Evolutionary conservation across 2,888 invertebrate genomes (phyloP), one percentile per base, ranked within the genome.

Genomic region (Polyommatus icarus): DNA sequence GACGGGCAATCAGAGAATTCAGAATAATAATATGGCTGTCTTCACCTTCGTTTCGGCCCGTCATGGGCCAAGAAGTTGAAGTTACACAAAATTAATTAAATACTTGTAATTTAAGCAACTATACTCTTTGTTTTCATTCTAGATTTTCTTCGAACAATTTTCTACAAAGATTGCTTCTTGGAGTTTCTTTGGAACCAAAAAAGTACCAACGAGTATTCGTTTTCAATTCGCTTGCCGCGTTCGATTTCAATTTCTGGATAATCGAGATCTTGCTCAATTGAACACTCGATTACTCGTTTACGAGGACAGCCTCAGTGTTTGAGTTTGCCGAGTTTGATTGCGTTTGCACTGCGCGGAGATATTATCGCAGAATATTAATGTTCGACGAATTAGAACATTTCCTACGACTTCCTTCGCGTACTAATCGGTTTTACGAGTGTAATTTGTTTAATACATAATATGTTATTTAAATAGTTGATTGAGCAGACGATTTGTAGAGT

Each of bases 221-320:
- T 91, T 89, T 88, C 91, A 86, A 90, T 91, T 89, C 88, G 82
- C 85, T 84, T 84, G 87, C 87, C 88, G 88, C 89, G 87, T 90
- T 90, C 90, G 88, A 90, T 91, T 92, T 89, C 90, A 90, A 91
- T 92, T 90, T 89, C 90, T 88, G 89, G 87, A 92, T 92, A 92
- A 92, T 92, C 90, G 90, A 91, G 91, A 91, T 90, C 90, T 91
- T 92, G 90, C 90, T 92, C 93, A 93, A 93, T 92, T 92, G 93
- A 92, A 91, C 90, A 91, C 89, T 90, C 91, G 91, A 92, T 91
- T 90, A 91, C 90, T 91, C 91, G 91, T 90, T 92, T 91, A 91
- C 89, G 88, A 86, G 87, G 88, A 90, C 89, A 88, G 87, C 87
- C 86, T 86, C 88, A 87, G 86, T 91, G 89, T 91, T 90, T 89